These are phyloP conservation scores for Wiebesia pumilae DNA, from an alignment of 1,140 invertebrate genomes.

Conservation along the genomic window DNA sequence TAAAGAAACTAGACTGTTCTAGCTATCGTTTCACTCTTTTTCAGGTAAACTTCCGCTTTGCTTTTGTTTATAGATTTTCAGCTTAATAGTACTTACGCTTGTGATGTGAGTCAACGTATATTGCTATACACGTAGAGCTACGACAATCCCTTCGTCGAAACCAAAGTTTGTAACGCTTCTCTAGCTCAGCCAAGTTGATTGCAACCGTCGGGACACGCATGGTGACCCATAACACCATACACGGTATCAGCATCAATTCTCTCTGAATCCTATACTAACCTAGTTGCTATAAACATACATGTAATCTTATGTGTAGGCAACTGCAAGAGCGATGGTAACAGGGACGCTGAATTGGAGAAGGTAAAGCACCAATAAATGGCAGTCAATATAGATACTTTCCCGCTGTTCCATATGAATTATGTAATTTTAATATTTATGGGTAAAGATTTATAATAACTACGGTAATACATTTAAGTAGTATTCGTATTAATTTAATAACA, in stretches of 20 bases:
- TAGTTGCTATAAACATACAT: slow-evolving; percentile 53
- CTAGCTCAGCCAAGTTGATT: neutral
- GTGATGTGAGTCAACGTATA: neutral
- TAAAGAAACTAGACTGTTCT: neutral
- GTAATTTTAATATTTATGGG: too few species aligned
- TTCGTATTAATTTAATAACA: too few species aligned
- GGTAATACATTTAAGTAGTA: too few species aligned
- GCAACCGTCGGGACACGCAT: neutral
- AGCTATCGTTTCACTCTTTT: neutral
- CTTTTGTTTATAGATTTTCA: slow-evolving; percentile 44
- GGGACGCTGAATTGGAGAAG: neutral
- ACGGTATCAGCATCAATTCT: neutral
- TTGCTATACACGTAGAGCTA: neutral
- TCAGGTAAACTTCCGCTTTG: neutral
- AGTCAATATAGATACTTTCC: too few species aligned
- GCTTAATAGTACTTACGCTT: slow-evolving; percentile 35
- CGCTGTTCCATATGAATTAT: too few species aligned
- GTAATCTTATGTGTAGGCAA: slow-evolving; percentile 51
- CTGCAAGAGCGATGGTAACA: neutral
- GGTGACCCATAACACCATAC: neutral
- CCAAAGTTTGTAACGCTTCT: slow-evolving; percentile 8
- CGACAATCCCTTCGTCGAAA: neutral
- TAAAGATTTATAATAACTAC: too few species aligned
- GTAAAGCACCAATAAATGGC: neutral
- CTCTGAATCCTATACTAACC: neutral